A percentile compares a stretch with the other conserved stretches of the same genome.
Conservation (phyloP, 2,888 invertebrate genomes). For the Keiferia lycopersicella region DNA sequence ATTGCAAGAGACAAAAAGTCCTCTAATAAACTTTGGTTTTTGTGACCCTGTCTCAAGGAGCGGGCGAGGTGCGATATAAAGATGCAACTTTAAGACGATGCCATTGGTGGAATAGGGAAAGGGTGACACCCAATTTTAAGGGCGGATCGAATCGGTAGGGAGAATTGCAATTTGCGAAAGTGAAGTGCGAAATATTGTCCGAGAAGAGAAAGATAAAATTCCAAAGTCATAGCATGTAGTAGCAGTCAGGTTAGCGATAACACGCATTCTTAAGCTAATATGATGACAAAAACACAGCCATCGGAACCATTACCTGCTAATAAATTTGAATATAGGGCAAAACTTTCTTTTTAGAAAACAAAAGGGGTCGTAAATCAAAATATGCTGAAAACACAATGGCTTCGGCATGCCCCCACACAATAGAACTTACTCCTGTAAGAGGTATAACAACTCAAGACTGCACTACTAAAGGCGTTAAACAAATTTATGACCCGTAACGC, state of each 20-base stretch:
- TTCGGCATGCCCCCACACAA: constrained; percentile 52
- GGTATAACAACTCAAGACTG: constrained; percentile 44
- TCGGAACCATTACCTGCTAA: neutral
- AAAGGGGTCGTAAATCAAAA: constrained; percentile 48
- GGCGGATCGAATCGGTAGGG: constrained; percentile 46
- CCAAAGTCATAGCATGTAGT: neutral
- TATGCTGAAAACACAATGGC: constrained; percentile 41
- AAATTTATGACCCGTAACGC: constrained; percentile 71
- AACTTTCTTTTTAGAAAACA: constrained; percentile 42
- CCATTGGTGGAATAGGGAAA: constrained; percentile 60
- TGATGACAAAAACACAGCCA: neutral
- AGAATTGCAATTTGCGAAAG: constrained; percentile 25
- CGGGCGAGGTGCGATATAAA: constrained; percentile 57
- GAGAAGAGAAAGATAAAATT: no score
- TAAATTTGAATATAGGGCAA: neutral
- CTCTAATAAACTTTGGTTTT: constrained; percentile 56
- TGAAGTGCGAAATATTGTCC: neutral
- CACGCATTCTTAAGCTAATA: neutral
- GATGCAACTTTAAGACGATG: constrained; percentile 55
- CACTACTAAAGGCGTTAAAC: constrained; percentile 57
- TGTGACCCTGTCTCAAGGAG: constrained; percentile 46
- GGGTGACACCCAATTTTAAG: constrained; percentile 60
- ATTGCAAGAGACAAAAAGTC: constrained; percentile 44
- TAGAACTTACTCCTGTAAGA: constrained; percentile 49
- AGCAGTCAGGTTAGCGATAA: neutral